A percentile compares a stretch with the other conserved stretches of the same genome.
phyloP scores from a whole-genome alignment of 2,797 vertebrate genomes.

The Clamator glandarius region DNA sequence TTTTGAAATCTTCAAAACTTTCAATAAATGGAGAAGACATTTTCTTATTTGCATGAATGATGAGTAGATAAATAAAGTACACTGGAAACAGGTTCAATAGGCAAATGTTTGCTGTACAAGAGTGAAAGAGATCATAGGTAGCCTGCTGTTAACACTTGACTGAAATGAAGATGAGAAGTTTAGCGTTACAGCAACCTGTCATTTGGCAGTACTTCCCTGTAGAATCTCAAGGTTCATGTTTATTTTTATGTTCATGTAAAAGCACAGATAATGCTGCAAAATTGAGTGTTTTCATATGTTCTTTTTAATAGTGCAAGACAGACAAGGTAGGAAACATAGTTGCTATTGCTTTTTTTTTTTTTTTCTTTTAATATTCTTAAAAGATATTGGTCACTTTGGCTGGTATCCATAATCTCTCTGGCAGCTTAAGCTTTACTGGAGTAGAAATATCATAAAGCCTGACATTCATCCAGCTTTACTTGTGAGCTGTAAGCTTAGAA shows the following conservation, averaged over 20 bases:
- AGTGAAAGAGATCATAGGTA: neutral
- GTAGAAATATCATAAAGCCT: constrained; percentile 26
- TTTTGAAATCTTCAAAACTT: neutral
- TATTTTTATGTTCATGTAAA: neutral
- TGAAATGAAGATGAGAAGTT: constrained; percentile 27
- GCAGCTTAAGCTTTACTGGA: constrained; percentile 24
- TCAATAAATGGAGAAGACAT: neutral
- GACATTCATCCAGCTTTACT: constrained; percentile 10
- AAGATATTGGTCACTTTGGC: neutral
- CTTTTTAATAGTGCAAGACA: neutral
- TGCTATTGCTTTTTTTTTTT: neutral
- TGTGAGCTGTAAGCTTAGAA: constrained; percentile 16
- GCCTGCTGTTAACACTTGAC: neutral
- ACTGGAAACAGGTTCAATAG: neutral
- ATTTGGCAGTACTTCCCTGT: neutral
- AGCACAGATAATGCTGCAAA: neutral
- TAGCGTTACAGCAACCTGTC: neutral
- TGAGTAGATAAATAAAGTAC: neutral
- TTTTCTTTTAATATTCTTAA: neutral
- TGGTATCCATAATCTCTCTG: neutral
- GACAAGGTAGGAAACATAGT: neutral
- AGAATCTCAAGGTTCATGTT: neutral
- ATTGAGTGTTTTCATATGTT: neutral
- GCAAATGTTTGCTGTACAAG: neutral
- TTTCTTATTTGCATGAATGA: neutral